These are phyloP conservation scores for Enteromius thamalakanensis DNA, from an alignment of 2,797 vertebrate genomes.

Conservation along the genomic window DNA sequence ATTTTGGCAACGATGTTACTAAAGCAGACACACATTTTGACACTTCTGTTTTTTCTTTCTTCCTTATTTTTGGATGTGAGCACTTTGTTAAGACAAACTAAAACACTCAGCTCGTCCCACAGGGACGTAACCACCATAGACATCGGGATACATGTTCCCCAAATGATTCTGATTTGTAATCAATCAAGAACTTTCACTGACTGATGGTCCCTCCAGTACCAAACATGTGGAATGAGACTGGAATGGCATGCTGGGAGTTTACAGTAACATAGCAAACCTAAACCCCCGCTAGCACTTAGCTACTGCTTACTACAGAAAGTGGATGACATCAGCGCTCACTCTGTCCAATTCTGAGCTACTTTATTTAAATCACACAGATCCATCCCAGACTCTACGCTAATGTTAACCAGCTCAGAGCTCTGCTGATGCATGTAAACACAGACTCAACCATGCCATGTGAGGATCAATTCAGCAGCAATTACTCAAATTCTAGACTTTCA, in stretches of 20 bases:
- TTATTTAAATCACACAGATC: conserved; percentile 38
- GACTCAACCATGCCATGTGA: neutral
- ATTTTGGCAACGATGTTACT: conserved; percentile 83
- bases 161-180: conserved; percentile 2
- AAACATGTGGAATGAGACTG: conserved; percentile 6
- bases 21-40: conserved; percentile 71
- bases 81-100: neutral
- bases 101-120: conserved; percentile 12
- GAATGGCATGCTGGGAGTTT: conserved; percentile 50
- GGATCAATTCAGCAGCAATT: conserved; percentile 4
- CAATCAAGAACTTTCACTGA: neutral
- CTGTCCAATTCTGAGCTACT: conserved; percentile 14
- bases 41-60: conserved; percentile 73
- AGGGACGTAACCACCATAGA: neutral
- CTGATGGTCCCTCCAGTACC: neutral
- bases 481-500: neutral
- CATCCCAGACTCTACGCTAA: conserved; percentile 14
- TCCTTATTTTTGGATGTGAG: conserved; percentile 52
- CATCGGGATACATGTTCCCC: neutral
- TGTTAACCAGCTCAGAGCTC: conserved; percentile 23
- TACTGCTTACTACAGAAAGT: conserved; percentile 24
- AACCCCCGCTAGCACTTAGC: conserved; percentile 26
- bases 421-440: conserved; percentile 29
- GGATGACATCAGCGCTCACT: conserved; percentile 34
- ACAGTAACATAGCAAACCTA: conserved; percentile 41